Evolutionary conservation across 2,797 vertebrate species (phyloP).

Genomic region (Syngnathus acus): DNA sequence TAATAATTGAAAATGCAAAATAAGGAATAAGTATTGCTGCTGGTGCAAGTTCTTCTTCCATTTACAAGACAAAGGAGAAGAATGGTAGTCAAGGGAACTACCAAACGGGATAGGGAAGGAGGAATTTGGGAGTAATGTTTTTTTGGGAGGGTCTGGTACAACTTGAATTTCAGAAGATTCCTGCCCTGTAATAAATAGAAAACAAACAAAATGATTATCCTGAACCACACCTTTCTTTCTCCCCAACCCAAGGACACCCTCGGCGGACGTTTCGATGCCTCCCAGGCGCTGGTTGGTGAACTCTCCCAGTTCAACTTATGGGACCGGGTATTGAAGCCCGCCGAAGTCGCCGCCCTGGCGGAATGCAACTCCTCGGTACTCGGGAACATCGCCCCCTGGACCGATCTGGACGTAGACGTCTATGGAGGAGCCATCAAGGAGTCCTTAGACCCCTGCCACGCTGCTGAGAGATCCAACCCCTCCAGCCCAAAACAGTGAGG

Average conservation of each 20-base stretch:
- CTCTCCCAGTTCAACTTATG: conserved; percentile 90
- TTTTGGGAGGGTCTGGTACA: too few species aligned
- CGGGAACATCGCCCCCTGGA: conserved; percentile 90
- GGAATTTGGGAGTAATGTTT: too few species aligned
- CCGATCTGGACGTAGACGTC: conserved; percentile 84
- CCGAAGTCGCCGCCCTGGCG: conserved; percentile 80
- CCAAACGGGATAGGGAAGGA: too few species aligned
- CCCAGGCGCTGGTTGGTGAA: conserved; percentile 92
- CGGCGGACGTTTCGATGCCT: conserved; percentile 91
- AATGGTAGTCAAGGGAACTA: too few species aligned
- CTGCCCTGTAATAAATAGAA: background rate
- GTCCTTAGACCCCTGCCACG: conserved; percentile 77
- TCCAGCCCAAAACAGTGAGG: conserved; percentile 61
- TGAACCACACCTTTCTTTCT: background rate
- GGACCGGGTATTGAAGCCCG: conserved; percentile 82
- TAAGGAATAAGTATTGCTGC: too few species aligned
- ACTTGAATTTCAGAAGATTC: too few species aligned
- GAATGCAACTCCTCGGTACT: conserved; percentile 78
- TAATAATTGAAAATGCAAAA: too few species aligned
- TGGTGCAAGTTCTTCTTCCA: too few species aligned
- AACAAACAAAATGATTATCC: background rate
- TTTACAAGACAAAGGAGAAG: too few species aligned
- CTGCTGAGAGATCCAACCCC: conserved; percentile 46
- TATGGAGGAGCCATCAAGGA: conserved; percentile 85
- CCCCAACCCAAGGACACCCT: conserved; percentile 75